Evolutionary conservation across 1,140 invertebrate species (phyloP).

Genomic region (Ectropis grisescens): DNA sequence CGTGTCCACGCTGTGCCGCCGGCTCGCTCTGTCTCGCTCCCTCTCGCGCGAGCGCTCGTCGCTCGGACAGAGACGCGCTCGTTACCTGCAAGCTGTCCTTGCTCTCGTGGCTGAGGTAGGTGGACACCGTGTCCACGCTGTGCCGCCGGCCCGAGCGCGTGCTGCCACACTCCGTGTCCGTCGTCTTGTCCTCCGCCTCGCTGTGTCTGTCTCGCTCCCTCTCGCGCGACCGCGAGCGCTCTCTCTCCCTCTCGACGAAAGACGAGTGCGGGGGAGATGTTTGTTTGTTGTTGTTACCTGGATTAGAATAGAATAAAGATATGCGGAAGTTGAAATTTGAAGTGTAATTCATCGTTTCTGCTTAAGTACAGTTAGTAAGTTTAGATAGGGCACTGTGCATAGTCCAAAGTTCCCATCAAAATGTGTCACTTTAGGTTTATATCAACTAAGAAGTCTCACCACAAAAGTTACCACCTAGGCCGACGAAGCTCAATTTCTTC

Average conservation of each 20-base stretch:
- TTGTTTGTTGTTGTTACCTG: slow-evolving; percentile 24
- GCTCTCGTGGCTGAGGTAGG: slow-evolving; percentile 88
- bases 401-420: too few species aligned
- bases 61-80: too few species aligned
- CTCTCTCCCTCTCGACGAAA: slow-evolving; percentile 1
- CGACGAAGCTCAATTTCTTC: too few species aligned
- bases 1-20: slow-evolving; percentile 86
- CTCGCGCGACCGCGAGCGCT: neutral
- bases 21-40: slow-evolving; percentile 68
- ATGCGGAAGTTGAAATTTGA: too few species aligned
- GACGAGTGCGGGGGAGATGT: too few species aligned
- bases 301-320: too few species aligned
- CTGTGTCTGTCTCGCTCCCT: slow-evolving; percentile 61
- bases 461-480: too few species aligned
- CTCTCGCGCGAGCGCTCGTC: neutral
- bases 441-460: too few species aligned
- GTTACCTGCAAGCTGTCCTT: slow-evolving; percentile 70
- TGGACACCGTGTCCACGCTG: slow-evolving; percentile 88
- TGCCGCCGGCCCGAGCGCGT: slow-evolving; percentile 77
- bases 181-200: slow-evolving; percentile 59
- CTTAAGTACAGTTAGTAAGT: too few species aligned
- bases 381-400: too few species aligned
- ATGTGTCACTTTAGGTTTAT: too few species aligned
- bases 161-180: slow-evolving; percentile 61
- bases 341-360: too few species aligned